Evolutionary conservation across 2,113 vertebrate species (phyloP).

Genomic region (Oxyruncus cristatus): DNA sequence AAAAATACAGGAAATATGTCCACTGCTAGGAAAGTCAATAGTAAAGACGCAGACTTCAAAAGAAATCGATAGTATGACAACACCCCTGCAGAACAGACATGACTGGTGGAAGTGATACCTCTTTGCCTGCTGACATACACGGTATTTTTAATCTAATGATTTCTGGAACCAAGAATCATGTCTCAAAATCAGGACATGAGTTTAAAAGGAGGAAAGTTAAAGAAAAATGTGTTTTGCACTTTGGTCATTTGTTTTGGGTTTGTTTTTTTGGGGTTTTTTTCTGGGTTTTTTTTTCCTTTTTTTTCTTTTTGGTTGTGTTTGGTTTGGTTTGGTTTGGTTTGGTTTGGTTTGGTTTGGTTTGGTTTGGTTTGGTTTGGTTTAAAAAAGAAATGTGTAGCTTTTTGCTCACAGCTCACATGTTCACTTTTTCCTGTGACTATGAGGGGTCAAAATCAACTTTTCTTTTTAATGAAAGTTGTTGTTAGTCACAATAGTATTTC

Average conservation of each 20-base stretch:
- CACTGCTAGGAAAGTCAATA: slow-evolving; percentile 42
- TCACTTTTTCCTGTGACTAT: neutral
- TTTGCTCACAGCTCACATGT: neutral
- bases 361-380: fast-evolving
- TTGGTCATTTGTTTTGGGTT: neutral
- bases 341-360: no score
- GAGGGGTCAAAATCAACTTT: neutral
- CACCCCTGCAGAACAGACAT: neutral
- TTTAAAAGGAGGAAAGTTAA: neutral
- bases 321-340: no score
- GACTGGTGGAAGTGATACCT: neutral
- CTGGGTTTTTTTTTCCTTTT: neutral
- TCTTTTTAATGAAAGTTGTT: neutral
- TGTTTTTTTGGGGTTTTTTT: neutral
- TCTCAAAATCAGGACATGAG: neutral
- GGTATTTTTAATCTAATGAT: slow-evolving; percentile 6
- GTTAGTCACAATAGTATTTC: neutral
- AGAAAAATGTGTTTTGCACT: neutral
- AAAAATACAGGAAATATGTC: slow-evolving; percentile 32
- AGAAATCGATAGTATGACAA: slow-evolving; percentile 55
- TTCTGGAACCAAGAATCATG: neutral
- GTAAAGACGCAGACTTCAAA: slow-evolving; percentile 38
- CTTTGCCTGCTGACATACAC: slow-evolving; percentile 13
- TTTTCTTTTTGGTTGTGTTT: no score
- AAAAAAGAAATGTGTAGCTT: neutral